Base-by-base conservation (phyloP, 2,113 vertebrate genomes). In the Cololabis saira region DNA sequence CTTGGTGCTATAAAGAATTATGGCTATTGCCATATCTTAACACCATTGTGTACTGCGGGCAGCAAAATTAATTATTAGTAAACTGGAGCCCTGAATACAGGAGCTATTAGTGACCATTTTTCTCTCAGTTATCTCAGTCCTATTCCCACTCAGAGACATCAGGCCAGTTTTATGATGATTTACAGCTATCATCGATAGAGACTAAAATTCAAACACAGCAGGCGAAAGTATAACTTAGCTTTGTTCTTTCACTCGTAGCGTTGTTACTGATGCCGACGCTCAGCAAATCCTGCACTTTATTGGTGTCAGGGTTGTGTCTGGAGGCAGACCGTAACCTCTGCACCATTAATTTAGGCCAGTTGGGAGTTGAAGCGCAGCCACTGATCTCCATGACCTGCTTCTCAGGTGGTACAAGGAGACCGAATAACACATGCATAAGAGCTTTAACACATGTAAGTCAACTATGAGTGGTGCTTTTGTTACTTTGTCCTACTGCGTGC, bases 1-100 rank as follows among this genome's bases (percentile, higher is more conserved):
- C 79, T 83, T 87, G 85, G 92, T 76, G 89, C 85, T 89, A 72
- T 83, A 76, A 88, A 85, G 87, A 91, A 90, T 90, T 86, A 90
- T 76, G 77, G 83, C 86, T 86, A 85, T 86, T 89, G 83, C 84
- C 85, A 78, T 87, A 72, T 83, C 86, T 90, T 81, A 80, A 88
- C 85, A 85, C 84, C 59, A 75, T 37, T 51, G 68, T 78, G 80
- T 79, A 80, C 64, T 47, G 77, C 78, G 76, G 65, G 44, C 75
- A 76, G 61, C 74, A 64, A 59, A 85, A 88, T 82, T 76, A 89
- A 90, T 89, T 86, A 90, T 84, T 84, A 82, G 83, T 75, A 81
- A 89, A 88, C 87, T 44, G 54, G 40, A 67, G 76, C 65, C 51
- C 41, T 66, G 74, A 78, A 87, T 90, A 89, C 85, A 80, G 69